Base-by-base conservation (phyloP, 2,888 invertebrate genomes). In the Hypena proboscidalis region DNA sequence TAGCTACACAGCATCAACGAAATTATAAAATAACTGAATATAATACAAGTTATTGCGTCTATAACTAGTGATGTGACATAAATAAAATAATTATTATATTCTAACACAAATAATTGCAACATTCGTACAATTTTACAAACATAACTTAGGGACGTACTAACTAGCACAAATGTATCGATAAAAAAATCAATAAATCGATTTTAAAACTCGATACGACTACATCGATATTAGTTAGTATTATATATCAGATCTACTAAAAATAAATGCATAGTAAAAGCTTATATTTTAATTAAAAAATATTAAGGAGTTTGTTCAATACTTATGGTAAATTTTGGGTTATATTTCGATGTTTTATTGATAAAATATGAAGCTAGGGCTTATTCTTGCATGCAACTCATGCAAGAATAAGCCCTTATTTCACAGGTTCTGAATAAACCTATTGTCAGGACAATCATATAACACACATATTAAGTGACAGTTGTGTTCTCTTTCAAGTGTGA, bases 241-340 rank as follows among this genome's bases (percentile, higher is more conserved):
- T 13, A 40, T 55, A 23, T 43, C 40, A 55, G 26, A 58, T 45
- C 34, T 45, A 58, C 14, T 54, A 42, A 46, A 41, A 60, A 49
- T 60, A 58, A 60, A 59, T 59, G 62, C 62, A 57, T 30, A n/a
- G 6, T 42, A 61, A 60, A 58, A 61, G 62, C 58, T 13, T 10
- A 22, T 54, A 43, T 20, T 54, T 31, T 11, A 42, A 43, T 30
- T 38, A 14, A 4, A 17, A 30, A 21, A 34, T 23, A 33, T 13
- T 4, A 39, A 20, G 33, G 33, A 56, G 10, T 15, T 7, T 29
- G 25, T 42, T 41, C 39, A 49, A 47, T 44, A 52, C 39, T 56
- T 31, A 13, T 22, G 37, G 34, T 38, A 43, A 8, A 11, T 13
- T 29, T 38, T 8, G 20, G 2, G 13, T 14, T 27, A 29, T 11